A percentile compares a stretch with the other conserved stretches of the same genome.
phyloP scores from a whole-genome alignment of 2,888 invertebrate species.

The Apotomis turbidana region DNA sequence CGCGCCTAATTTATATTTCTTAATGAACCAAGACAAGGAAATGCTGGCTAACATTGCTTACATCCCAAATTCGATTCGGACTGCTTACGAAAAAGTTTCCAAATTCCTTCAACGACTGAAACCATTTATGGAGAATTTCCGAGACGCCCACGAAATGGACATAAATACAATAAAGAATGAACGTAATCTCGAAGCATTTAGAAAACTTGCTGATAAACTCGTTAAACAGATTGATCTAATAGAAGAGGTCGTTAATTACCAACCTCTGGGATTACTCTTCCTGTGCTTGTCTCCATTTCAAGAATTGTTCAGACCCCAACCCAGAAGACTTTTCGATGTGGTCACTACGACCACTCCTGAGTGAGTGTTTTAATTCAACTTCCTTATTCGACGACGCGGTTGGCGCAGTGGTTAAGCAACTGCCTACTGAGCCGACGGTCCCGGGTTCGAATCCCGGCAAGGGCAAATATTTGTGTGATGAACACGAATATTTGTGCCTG shows the following conservation, averaged over 20 bases:
- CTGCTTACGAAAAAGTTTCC: constrained; percentile 85
- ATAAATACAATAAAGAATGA: constrained; percentile 85
- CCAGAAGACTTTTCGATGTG: constrained; percentile 86
- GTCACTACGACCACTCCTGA: constrained; percentile 86
- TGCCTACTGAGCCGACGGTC: no score
- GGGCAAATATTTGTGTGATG: no score
- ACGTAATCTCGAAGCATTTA: constrained; percentile 86
- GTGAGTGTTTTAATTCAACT: constrained; percentile 70
- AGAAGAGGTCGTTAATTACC: constrained; percentile 85
- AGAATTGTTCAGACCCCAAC: constrained; percentile 88
- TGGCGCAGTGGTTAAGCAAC: no score
- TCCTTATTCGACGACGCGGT: no score
- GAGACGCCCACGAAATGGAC: constrained; percentile 87
- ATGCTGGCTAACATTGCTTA: constrained; percentile 82
- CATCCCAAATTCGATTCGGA: constrained; percentile 82
- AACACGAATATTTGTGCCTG: no score
- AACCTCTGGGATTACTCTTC: constrained; percentile 89
- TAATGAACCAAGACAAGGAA: constrained; percentile 87
- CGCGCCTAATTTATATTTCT: constrained; percentile 88
- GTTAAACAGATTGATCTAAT: constrained; percentile 87
- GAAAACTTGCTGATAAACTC: constrained; percentile 87
- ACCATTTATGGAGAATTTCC: constrained; percentile 86
- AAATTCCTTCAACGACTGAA: constrained; percentile 87
- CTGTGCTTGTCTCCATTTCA: constrained; percentile 89
- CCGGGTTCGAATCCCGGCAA: no score